These are phyloP conservation scores for Passer montanus DNA, from an alignment of 2,113 vertebrate species.

Conservation along the genomic window DNA sequence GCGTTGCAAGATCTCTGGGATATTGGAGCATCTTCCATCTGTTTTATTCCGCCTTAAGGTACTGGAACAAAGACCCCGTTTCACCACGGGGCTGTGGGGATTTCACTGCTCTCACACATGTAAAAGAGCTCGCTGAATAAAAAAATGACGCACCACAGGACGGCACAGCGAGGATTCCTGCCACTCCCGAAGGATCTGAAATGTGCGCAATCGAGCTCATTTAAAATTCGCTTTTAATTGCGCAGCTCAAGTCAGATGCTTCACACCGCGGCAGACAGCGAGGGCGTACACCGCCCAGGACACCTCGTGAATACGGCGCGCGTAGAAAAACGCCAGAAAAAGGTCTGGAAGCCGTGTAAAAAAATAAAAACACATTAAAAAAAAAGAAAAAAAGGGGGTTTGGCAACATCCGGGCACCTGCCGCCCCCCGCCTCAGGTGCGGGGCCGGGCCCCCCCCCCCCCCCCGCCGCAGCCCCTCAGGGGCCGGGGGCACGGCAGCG, in stretches of 20 bases:
- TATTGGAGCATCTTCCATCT: accelerated
- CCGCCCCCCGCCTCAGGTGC: too few relatives aligned
- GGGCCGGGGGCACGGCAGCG: neutral
- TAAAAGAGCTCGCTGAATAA: accelerated
- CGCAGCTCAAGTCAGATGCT: neutral
- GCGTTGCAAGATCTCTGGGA: accelerated
- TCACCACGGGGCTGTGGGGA: accelerated
- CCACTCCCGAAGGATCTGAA: neutral
- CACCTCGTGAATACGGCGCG: accelerated
- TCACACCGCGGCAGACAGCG: neutral
- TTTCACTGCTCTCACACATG: too few relatives aligned
- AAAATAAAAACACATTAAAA: neutral
- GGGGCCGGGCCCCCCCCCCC: neutral
- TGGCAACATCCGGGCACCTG: too few relatives aligned
- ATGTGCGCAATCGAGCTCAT: neutral
- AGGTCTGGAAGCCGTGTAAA: too few relatives aligned
- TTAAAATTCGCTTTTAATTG: neutral
- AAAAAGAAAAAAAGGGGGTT: neutral
- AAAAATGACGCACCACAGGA: neutral
- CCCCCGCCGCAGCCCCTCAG: neutral
- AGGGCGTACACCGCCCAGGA: neutral
- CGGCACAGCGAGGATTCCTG: neutral
- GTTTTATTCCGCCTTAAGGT: neutral
- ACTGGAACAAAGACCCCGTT: neutral
- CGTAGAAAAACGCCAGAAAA: accelerated